Percentiles rank a stretch among this genome's conserved stretches.
Conservation (phyloP, 2,113 vertebrate species). For the Sinocyclocheilus anophthalmus region DNA sequence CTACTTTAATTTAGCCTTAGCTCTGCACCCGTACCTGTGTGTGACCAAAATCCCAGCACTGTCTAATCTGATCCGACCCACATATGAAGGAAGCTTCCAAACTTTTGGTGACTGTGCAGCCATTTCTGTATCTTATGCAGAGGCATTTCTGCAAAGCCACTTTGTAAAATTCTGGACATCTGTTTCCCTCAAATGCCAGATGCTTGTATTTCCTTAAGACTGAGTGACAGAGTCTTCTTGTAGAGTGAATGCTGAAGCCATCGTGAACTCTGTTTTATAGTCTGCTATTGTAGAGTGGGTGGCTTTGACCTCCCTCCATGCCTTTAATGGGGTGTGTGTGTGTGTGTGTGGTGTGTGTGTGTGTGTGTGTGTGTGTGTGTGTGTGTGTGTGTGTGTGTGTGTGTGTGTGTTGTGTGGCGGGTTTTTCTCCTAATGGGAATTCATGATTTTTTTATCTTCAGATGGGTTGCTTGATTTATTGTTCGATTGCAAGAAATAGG, state of each 20-base stretch:
- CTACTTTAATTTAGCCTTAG: conserved; percentile 89
- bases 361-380: conserved; percentile 4
- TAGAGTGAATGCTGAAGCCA: background rate
- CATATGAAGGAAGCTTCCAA: background rate
- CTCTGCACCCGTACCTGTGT: conserved; percentile 82
- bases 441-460: conserved; percentile 7
- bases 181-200: background rate
- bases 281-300: conserved; percentile 77
- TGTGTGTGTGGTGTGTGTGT: conserved; percentile 62
- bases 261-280: conserved; percentile 70
- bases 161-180: background rate
- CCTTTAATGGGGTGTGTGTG: conserved; percentile 53
- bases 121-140: conserved; percentile 7
- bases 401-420: conserved; percentile 19
- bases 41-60: conserved; percentile 9
- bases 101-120: background rate
- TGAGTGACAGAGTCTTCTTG: conserved; percentile 7
- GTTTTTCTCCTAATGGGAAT: conserved; percentile 31
- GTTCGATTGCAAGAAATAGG: background rate
- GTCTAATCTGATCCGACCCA: background rate
- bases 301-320: conserved; percentile 78
- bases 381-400: conserved; percentile 18
- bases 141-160: background rate
- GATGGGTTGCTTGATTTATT: conserved; percentile 24
- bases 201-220: conserved; percentile 17